A percentile compares a stretch with the other conserved stretches of the same genome.
These are phyloP conservation scores for Rhinopithecus roxellana DNA, from an alignment of 2,113 vertebrate species.

Conservation along the genomic window DNA sequence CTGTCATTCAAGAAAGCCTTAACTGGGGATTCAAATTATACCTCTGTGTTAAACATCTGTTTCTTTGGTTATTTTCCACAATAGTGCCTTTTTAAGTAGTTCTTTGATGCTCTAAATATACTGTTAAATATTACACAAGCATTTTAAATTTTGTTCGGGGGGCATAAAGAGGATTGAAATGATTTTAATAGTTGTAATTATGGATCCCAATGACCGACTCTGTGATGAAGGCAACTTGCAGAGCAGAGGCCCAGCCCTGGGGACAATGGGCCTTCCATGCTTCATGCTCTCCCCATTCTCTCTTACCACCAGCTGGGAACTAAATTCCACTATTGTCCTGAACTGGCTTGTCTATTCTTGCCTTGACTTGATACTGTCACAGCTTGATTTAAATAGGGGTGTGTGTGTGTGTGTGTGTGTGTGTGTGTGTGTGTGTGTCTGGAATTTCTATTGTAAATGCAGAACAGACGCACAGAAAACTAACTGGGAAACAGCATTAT, in stretches of 20 bases:
- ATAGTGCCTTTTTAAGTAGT: not conserved
- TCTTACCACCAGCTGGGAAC: not conserved
- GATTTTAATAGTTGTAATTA: constrained; percentile 5
- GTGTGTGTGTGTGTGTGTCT: not conserved
- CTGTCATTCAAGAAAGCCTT: constrained; percentile 28
- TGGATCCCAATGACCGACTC: not conserved
- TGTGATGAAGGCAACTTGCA: not conserved
- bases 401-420: not conserved
- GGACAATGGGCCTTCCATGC: too few relatives aligned
- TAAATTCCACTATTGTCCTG: not conserved
- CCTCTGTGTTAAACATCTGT: constrained; percentile 41
- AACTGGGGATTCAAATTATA: not conserved
- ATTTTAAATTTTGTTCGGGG: constrained; percentile 6
- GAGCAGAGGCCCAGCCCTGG: not conserved
- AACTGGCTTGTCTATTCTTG: not conserved
- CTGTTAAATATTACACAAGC: constrained; percentile 9
- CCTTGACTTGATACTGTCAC: not conserved
- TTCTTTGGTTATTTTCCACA: not conserved
- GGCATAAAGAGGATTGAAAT: not conserved
- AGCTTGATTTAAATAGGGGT: not conserved
- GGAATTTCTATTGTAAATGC: not conserved
- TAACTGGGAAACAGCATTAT: not conserved
- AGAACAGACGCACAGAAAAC: too few relatives aligned
- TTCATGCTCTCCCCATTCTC: rapidly evolving
- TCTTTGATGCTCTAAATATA: not conserved